These are phyloP conservation scores for Hydractinia symbiolongicarpus DNA, from an alignment of 30 jellyfish, hydroid and myxozoan species.

Conservation along the genomic window DNA sequence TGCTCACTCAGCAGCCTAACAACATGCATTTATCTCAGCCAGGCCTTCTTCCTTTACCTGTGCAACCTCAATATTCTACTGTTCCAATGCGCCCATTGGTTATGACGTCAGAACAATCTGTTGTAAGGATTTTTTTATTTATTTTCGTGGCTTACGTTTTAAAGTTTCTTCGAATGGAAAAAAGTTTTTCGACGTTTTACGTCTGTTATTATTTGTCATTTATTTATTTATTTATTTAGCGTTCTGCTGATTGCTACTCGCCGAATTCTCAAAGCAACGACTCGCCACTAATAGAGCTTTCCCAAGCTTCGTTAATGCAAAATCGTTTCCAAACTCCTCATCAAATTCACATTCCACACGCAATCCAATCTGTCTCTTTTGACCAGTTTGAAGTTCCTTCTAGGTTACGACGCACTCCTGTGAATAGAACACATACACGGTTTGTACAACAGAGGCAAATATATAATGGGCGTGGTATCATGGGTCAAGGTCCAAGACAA, in stretches of 20 bases:
- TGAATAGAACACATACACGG: not conserved
- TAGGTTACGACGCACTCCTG: slow-evolving; percentile 4
- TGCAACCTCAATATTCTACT: slow-evolving; percentile 5
- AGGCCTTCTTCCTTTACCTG: slow-evolving; percentile 19
- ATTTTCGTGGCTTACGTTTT: not conserved
- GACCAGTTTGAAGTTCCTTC: not conserved
- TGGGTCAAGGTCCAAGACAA: slow-evolving; percentile 12
- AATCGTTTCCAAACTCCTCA: slow-evolving; percentile 1
- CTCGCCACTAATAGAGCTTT: not conserved
- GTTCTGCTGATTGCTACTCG: slow-evolving; percentile 3
- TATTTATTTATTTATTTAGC: not conserved
- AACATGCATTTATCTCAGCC: slow-evolving; percentile 3
- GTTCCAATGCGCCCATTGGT: slow-evolving; percentile 8
- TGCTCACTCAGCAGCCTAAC: slow-evolving; percentile 4
- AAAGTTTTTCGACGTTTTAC: not conserved
- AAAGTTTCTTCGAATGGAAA: not conserved
- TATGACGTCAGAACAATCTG: slow-evolving; percentile 7
- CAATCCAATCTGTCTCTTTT: not conserved
- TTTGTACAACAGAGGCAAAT: not conserved
- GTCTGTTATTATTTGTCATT: not conserved
- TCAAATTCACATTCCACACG: not conserved
- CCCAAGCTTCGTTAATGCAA: not conserved
- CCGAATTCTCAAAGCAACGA: slow-evolving; percentile 5
- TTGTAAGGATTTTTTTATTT: not conserved
- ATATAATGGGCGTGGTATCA: slow-evolving; percentile 7